Evolutionary conservation across 1,140 invertebrate species (phyloP).

Genomic region (Tetramorium parvispinum): DNA sequence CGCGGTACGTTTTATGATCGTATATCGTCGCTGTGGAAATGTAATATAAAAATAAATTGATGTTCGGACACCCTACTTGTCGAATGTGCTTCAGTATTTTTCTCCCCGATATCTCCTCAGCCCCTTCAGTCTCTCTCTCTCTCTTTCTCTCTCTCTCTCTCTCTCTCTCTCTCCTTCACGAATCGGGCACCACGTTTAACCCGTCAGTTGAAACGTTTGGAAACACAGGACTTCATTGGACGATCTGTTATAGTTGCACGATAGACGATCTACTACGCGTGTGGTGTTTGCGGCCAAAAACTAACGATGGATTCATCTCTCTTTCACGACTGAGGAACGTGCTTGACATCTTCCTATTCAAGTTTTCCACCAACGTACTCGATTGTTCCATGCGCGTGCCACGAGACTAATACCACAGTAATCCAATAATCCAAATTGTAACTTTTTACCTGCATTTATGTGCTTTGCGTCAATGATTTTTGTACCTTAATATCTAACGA

Average conservation of each 20-base stretch:
- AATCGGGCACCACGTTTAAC: not conserved
- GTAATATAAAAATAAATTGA: conserved; percentile 74
- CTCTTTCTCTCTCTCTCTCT: too few species aligned
- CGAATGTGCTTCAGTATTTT: conserved; percentile 43
- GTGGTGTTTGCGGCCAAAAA: conserved; percentile 27
- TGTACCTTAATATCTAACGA: conserved; percentile 24
- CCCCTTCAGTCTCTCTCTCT: not conserved
- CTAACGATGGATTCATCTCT: conserved; percentile 30
- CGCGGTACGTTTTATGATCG: conserved; percentile 68
- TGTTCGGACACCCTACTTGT: conserved; percentile 65
- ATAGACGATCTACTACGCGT: conserved; percentile 22
- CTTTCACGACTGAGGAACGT: not conserved
- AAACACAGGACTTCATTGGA: not conserved
- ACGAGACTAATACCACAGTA: conserved; percentile 39
- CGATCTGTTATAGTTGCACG: conserved; percentile 25
- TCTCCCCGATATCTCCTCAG: not conserved
- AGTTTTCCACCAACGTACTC: not conserved
- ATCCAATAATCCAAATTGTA: conserved; percentile 5
- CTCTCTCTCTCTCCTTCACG: not conserved
- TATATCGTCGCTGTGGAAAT: conserved; percentile 71
- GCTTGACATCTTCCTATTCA: not conserved
- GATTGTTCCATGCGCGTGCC: not conserved
- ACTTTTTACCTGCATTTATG: conserved; percentile 23
- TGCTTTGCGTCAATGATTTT: conserved; percentile 41
- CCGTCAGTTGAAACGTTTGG: not conserved